Evolutionary conservation across 53 echinoderm and acorn worm genomes (phyloP).

Genomic region (Temnopleurus reevesii): DNA sequence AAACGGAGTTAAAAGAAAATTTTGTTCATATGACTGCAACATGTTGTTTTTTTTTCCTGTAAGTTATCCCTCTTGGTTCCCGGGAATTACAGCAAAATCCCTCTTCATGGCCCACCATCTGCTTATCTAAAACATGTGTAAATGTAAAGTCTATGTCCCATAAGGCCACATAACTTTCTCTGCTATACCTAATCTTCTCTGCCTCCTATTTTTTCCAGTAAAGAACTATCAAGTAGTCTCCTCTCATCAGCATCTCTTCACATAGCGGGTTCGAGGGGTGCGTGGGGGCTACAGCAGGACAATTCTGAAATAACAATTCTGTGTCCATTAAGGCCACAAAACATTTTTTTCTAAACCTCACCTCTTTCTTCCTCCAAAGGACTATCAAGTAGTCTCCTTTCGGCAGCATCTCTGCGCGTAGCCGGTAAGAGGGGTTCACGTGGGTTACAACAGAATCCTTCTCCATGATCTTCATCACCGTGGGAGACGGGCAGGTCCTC

Average conservation of each 20-base stretch:
- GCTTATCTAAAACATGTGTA: too few species aligned
- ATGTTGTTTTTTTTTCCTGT: too few species aligned
- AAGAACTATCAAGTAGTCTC: neutral
- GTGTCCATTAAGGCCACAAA: too few species aligned
- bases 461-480: slow-evolving; percentile 39
- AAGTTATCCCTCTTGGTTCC: too few species aligned
- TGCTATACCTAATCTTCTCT: too few species aligned
- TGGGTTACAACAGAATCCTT: slow-evolving; percentile 62
- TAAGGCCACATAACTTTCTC: too few species aligned
- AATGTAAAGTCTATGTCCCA: too few species aligned
- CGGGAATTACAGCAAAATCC: slow-evolving; percentile 61
- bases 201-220: neutral
- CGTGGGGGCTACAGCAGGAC: slow-evolving; percentile 55
- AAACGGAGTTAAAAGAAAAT: too few species aligned
- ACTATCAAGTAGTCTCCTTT: neutral
- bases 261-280: slow-evolving; percentile 4
- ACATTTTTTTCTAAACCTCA: too few species aligned
- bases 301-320: too few species aligned
- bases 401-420: slow-evolving; percentile 2
- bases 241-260: neutral
- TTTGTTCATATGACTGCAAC: too few species aligned
- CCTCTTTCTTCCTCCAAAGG: neutral
- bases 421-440: slow-evolving; percentile 32
- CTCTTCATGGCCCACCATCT: slow-evolving; percentile 60
- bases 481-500: slow-evolving; percentile 64